Percentiles rank a stretch among this genome's conserved stretches.
These are phyloP conservation scores for Rambutsinella grinnellia DNA, from an alignment of 2,888 invertebrate species.

Conservation along the genomic window DNA sequence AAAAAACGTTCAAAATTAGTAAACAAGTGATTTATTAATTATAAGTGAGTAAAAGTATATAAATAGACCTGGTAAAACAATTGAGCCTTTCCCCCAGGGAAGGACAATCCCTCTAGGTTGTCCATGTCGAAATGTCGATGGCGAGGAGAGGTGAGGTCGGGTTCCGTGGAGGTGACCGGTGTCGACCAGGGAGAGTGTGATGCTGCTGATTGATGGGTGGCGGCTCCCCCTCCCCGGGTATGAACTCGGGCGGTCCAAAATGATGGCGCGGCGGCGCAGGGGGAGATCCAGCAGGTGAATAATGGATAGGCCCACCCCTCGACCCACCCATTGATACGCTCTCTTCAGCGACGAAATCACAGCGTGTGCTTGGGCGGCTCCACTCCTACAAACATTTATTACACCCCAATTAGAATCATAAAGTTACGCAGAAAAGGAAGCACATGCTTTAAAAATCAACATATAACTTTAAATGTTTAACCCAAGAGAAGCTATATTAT, in stretches of 20 bases:
- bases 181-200: conserved; percentile 67
- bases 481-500: conserved; percentile 22
- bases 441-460: conserved; percentile 11
- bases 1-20: background rate
- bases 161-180: conserved; percentile 64
- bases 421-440: background rate
- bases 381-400: conserved; percentile 63
- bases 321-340: conserved; percentile 65
- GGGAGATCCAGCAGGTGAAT: conserved; percentile 67
- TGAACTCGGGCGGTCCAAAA: conserved; percentile 65
- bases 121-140: conserved; percentile 61
- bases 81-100: conserved; percentile 62
- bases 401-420: no score
- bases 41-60: conserved; percentile 24
- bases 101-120: conserved; percentile 62
- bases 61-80: conserved; percentile 54
- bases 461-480: conserved; percentile 5
- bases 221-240: conserved; percentile 60
- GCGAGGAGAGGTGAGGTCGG: conserved; percentile 66
- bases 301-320: conserved; percentile 65
- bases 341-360: conserved; percentile 67
- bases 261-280: conserved; percentile 66
- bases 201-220: conserved; percentile 66
- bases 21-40: conserved; percentile 8
- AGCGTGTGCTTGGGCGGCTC: conserved; percentile 66